Evolutionary conservation across 2,113 vertebrate genomes (phyloP).

Genomic region (Drymodes brunneopygia): DNA sequence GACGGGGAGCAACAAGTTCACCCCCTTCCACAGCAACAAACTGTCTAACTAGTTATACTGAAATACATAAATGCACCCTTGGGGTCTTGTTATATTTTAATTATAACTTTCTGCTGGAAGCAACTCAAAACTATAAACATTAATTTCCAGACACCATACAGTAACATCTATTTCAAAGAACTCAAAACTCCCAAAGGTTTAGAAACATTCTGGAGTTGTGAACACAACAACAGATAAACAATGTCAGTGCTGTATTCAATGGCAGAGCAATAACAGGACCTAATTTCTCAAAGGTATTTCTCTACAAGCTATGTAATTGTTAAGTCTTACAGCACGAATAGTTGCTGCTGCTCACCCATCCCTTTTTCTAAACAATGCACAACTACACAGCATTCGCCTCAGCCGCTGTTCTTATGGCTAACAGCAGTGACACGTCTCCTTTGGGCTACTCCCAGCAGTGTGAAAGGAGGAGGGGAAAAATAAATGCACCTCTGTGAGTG

Average conservation of each 20-base stretch:
- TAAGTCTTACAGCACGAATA: neutral
- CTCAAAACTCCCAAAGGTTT: neutral
- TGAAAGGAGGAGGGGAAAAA: neutral
- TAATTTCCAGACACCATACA: neutral
- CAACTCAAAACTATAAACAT: conserved; percentile 5
- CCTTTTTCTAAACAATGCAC: neutral
- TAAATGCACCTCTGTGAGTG: neutral
- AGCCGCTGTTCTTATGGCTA: neutral
- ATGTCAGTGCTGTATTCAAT: neutral
- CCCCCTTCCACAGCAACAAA: neutral
- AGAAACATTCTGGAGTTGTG: neutral
- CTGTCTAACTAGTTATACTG: neutral
- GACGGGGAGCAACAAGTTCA: neutral
- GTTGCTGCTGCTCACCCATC: neutral
- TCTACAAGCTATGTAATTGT: neutral
- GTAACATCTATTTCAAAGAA: neutral
- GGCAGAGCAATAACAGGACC: neutral
- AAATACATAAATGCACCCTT: neutral
- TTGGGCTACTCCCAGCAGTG: neutral
- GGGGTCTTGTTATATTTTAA: conserved; percentile 18
- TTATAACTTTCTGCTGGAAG: neutral
- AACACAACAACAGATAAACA: neutral
- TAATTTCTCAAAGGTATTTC: neutral
- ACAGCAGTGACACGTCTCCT: neutral
- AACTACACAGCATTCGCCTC: neutral